These are phyloP conservation scores for Penelope pileata DNA, from an alignment of 2,113 vertebrate genomes.

Conservation along the genomic window DNA sequence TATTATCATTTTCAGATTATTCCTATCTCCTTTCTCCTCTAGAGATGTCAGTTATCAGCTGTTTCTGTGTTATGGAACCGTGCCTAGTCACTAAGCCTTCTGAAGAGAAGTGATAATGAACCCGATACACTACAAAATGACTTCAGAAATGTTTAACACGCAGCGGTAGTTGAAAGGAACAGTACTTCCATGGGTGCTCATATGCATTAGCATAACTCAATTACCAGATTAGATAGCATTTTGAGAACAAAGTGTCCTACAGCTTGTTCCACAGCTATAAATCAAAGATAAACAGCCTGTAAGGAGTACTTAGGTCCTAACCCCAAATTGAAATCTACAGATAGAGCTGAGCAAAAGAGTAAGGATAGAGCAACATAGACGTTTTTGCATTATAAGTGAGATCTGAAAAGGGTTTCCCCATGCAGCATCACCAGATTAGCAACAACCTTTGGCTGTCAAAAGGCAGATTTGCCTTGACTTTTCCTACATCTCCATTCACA, in stretches of 20 bases:
- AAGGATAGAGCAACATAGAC: accelerated
- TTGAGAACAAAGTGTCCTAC: not conserved
- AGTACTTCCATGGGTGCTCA: not conserved
- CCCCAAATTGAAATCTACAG: not conserved
- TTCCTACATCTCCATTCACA: not conserved
- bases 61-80: not conserved
- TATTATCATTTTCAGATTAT: not conserved
- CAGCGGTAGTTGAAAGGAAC: not conserved
- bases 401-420: not conserved
- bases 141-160: not conserved
- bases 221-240: not conserved
- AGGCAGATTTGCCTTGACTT: not conserved
- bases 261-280: not conserved
- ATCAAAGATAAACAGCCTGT: not conserved
- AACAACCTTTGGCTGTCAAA: not conserved
- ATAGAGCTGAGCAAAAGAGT: not conserved
- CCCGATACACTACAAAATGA: not conserved
- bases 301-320: not conserved
- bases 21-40: not conserved
- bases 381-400: not conserved
- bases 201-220: not conserved
- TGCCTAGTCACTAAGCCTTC: not conserved
- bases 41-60: not conserved
- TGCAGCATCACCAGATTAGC: not conserved
- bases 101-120: not conserved